A percentile compares a stretch with the other conserved stretches of the same genome.
Evolutionary conservation across 2,113 vertebrate genomes (phyloP).

Genomic region (Polypterus bichir): DNA sequence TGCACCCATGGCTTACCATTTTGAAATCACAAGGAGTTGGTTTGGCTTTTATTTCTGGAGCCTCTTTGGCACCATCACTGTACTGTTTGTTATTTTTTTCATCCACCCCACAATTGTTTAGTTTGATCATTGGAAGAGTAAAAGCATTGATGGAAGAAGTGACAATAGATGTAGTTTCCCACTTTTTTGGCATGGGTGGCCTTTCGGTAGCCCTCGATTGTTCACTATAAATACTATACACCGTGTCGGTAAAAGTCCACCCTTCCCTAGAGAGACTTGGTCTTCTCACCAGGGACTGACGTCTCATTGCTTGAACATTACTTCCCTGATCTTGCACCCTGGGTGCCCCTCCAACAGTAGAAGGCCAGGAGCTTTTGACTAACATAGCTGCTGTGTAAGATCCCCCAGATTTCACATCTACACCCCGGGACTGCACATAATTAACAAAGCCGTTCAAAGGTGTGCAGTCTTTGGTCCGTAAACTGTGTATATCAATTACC

Average conservation of each 20-base stretch:
- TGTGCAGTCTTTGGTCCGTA: constrained; percentile 66
- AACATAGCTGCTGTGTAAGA: constrained; percentile 51
- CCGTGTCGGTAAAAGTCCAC: constrained; percentile 63
- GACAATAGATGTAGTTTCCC: constrained; percentile 69
- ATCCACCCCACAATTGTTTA: constrained; percentile 59
- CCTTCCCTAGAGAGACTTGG: constrained; percentile 47
- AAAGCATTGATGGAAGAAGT: constrained; percentile 76
- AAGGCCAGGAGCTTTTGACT: constrained; percentile 66
- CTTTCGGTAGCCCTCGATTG: constrained; percentile 39
- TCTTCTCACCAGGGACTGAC: constrained; percentile 33
- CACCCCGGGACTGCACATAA: constrained; percentile 59
- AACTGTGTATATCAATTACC: constrained; percentile 85
- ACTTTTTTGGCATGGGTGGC: constrained; percentile 35
- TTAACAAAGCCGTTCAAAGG: constrained; percentile 80
- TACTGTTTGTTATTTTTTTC: constrained; percentile 22
- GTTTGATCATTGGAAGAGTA: constrained; percentile 66
- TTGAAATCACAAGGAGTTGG: neutral
- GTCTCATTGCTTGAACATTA: constrained; percentile 32
- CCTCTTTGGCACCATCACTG: constrained; percentile 33
- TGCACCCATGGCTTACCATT: constrained; percentile 7
- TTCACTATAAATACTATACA: constrained; percentile 82
- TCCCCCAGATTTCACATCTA: constrained; percentile 49
- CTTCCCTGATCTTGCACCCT: constrained; percentile 34
- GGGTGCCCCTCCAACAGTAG: constrained; percentile 34
- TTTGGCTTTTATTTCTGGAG: constrained; percentile 17